A percentile compares a stretch with the other conserved stretches of the same genome.
Evolutionary conservation across 2,888 invertebrate genomes (phyloP).

Genomic region (Eristalis intricaria): DNA sequence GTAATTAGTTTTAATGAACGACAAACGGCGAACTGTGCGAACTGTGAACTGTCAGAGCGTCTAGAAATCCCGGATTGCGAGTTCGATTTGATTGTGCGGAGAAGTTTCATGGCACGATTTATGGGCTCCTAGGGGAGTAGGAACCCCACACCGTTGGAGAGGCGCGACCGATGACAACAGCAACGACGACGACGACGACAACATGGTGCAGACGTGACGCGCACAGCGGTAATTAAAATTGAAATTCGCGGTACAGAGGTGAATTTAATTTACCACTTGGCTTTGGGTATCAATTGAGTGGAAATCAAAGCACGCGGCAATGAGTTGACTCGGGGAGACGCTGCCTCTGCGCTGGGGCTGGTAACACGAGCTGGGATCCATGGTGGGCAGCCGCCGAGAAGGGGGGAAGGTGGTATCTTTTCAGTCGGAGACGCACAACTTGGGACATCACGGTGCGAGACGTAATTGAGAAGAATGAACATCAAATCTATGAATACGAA

Average conservation of each 20-base stretch:
- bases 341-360: background rate
- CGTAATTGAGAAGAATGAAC: constrained; percentile 48
- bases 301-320: constrained; percentile 53
- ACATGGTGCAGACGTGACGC: constrained; percentile 58
- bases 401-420: background rate
- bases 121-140: constrained; percentile 31
- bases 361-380: background rate
- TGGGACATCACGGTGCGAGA: constrained; percentile 6
- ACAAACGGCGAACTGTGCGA: constrained; percentile 32
- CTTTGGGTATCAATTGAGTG: constrained; percentile 63
- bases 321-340: background rate
- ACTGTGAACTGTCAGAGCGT: constrained; percentile 53
- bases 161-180: background rate
- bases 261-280: constrained; percentile 70
- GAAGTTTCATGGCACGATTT: constrained; percentile 60
- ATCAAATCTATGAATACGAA: constrained; percentile 50
- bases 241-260: constrained; percentile 64
- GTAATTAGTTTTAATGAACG: constrained; percentile 67
- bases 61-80: constrained; percentile 56
- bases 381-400: background rate
- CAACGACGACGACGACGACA: background rate
- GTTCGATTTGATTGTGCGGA: constrained; percentile 59
- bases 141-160: background rate
- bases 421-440: background rate
- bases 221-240: constrained; percentile 68